Evolutionary conservation across 2,888 invertebrate genomes (phyloP), one percentile per base, ranked within the genome.

Genomic region (Hyposoter dolosus): DNA sequence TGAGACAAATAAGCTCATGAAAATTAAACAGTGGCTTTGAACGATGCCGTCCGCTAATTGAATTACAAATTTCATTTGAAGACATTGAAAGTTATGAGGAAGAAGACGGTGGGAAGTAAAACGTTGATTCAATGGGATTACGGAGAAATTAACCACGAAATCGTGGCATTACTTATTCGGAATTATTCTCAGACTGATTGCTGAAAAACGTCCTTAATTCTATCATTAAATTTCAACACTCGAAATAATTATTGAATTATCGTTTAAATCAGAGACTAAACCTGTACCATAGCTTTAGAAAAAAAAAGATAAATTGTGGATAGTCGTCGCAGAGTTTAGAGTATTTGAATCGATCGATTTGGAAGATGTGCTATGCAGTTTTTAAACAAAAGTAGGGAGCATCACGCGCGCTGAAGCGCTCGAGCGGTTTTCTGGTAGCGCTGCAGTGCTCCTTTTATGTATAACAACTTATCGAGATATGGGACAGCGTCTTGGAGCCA

Each of bases 1-100:
- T 23, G 63, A 65, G n/a, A 72, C 53, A 35, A 35, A 40, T 60
- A 66, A 53, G 71, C 71, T 72, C 53, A n/a, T 28, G 35, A 32
- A 50, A 50, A 72, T 72, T 35, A 35, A 72, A 72, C 50, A 32
- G 32, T 35, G 12, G 32, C 32, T 72, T 5, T 35, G n/a, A 72
- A 50, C n/a, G n/a, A 35, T 28, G n/a, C 32, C n/a, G 47, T 32
- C n/a, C 12, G n/a, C 3, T 53, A n/a, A 72, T 53, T n/a, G 50
- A 72, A 72, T 53, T 72, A 50, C 32, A 53, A 72, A 53, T 72
- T n/a, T 53, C 50, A 72, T 47, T 19, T 35, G 12, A 12, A 5
- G 19, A 53, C 32, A 32, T 9, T 72, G 17, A n/a, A 72, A 53
- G 32, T 72, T 17, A 47, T 53, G 71, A 47, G 28, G 32, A 53